These are phyloP conservation scores for Steromphala cineraria DNA, from an alignment of 2,888 invertebrate genomes.

Conservation along the genomic window DNA sequence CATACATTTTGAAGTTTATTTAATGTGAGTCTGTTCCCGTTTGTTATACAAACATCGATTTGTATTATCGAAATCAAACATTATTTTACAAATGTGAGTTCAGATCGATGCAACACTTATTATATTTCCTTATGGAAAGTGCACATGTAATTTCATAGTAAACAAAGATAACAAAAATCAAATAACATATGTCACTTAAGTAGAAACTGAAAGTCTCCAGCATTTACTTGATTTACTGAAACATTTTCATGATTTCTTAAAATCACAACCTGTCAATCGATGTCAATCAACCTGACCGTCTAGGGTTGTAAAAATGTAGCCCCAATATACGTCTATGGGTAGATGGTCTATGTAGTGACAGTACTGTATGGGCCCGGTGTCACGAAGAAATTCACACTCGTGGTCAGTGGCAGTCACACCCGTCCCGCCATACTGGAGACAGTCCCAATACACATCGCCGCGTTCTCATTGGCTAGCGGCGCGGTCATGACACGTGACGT, in stretches of 20 bases:
- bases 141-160: no score
- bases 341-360: background rate
- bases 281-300: background rate
- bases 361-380: background rate
- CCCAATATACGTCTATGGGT: background rate
- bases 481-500: background rate
- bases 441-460: background rate
- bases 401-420: background rate
- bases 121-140: no score
- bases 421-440: background rate
- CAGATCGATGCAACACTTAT: no score
- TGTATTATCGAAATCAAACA: no score
- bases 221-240: background rate
- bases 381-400: background rate
- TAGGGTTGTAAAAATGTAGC: background rate
- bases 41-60: no score
- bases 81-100: no score
- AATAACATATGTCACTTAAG: no score
- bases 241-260: background rate
- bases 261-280: conserved; percentile 10
- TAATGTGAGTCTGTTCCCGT: no score
- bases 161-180: no score
- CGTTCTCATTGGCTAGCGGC: background rate
- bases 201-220: no score
- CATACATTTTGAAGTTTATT: no score